A percentile compares a stretch with the other conserved stretches of the same genome.
phyloP scores from a whole-genome alignment of 2,797 vertebrate genomes.

The Decapterus maruadsi region DNA sequence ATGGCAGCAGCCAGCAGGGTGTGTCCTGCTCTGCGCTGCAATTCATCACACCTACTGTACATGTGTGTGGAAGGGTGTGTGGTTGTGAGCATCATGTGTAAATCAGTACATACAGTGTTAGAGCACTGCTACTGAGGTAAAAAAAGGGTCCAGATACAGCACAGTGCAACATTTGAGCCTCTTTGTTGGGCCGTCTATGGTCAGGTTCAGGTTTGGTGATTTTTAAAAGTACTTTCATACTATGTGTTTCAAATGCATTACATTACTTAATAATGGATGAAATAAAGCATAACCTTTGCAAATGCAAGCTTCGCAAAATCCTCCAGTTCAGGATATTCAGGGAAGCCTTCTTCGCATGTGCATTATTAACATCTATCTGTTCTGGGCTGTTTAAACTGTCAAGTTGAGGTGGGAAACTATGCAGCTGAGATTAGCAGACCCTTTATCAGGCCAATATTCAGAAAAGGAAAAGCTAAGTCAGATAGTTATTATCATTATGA shows the following conservation, averaged over 20 bases:
- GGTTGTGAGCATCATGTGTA: background rate
- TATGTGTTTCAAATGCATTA: background rate
- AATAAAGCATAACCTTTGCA: background rate
- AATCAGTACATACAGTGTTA: background rate
- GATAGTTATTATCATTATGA: background rate
- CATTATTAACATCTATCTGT: constrained; percentile 1
- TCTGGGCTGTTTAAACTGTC: background rate
- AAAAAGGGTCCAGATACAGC: background rate
- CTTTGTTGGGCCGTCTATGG: constrained; percentile 3
- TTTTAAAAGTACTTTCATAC: background rate
- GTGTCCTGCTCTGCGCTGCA: constrained; percentile 28
- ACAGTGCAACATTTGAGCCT: background rate
- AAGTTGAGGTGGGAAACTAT: background rate
- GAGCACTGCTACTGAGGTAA: background rate
- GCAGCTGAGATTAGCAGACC: background rate
- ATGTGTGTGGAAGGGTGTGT: constrained; percentile 13
- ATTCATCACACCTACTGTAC: constrained; percentile 15
- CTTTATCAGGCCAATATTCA: background rate
- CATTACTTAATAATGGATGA: background rate
- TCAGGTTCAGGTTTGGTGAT: background rate
- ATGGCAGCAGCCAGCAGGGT: constrained; percentile 5
- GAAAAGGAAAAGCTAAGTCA: background rate
- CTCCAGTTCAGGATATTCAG: background rate
- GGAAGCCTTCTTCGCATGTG: background rate
- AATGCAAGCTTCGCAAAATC: background rate